A percentile compares a stretch with the other conserved stretches of the same genome.
Conservation (phyloP, 2,888 invertebrate species). For the Odontocolon sp. region DNA sequence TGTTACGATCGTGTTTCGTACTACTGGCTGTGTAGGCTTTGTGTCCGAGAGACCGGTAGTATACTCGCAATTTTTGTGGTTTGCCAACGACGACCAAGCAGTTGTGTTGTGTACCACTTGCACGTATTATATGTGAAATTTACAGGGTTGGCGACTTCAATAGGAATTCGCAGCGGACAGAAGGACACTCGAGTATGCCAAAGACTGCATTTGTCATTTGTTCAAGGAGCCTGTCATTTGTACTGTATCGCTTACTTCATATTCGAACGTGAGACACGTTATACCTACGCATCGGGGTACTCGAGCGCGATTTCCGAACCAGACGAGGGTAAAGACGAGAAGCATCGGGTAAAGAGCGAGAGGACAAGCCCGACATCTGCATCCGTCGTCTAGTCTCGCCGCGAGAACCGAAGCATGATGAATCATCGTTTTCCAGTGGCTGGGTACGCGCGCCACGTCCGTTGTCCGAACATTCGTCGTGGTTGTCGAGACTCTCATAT, state of each 20-base stretch:
- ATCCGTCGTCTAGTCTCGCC: slow-evolving; percentile 60
- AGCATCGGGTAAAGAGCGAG: slow-evolving; percentile 45
- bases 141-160: too few relatives aligned
- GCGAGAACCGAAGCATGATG: slow-evolving; percentile 64
- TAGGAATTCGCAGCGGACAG: too few relatives aligned
- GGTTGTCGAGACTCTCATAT: slow-evolving; percentile 34
- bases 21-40: slow-evolving; percentile 52
- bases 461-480: slow-evolving; percentile 26
- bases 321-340: slow-evolving; percentile 34
- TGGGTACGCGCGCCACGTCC: slow-evolving; percentile 46
- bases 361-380: slow-evolving; percentile 60
- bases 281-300: slow-evolving; percentile 29
- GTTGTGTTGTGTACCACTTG: slow-evolving; percentile 53
- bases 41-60: slow-evolving; percentile 22
- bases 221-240: too few relatives aligned
- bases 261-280: too few relatives aligned
- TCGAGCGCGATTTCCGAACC: slow-evolving; percentile 41
- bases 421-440: slow-evolving; percentile 65
- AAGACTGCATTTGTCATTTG: too few relatives aligned
- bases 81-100: slow-evolving; percentile 52
- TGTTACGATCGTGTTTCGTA: slow-evolving; percentile 44
- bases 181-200: too few relatives aligned
- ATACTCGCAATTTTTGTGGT: slow-evolving; percentile 66
- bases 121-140: slow-evolving; percentile 47
- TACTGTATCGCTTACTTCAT: too few relatives aligned